A percentile compares a stretch with the other conserved stretches of the same genome.
Evolutionary conservation across 1,140 invertebrate species (phyloP).

Genomic region (Bombus waltoni): DNA sequence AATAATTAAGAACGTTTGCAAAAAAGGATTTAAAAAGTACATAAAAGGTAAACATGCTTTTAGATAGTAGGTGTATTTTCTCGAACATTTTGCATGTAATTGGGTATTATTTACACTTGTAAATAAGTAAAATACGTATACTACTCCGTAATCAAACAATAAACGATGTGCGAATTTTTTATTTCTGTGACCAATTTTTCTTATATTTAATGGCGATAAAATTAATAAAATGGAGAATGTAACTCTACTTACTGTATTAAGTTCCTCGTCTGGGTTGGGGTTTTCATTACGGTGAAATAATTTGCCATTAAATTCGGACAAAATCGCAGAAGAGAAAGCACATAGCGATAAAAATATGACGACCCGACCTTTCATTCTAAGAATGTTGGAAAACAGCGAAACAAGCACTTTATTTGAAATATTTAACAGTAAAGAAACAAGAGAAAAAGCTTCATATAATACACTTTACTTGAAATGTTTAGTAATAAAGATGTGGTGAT

Average conservation of each 20-base stretch:
- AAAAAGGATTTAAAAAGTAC: too few species aligned
- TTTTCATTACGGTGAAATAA: neutral
- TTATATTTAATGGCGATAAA: neutral
- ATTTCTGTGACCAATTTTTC: neutral
- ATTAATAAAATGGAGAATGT: neutral
- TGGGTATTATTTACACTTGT: neutral
- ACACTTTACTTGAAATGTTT: neutral
- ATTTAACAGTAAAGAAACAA: neutral
- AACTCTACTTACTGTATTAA: conserved; percentile 45
- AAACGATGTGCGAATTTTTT: neutral
- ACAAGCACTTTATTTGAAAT: neutral
- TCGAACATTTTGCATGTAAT: neutral
- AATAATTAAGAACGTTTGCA: neutral
- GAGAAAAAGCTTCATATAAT: neutral
- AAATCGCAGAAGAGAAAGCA: neutral
- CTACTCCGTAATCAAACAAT: neutral
- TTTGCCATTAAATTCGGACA: neutral
- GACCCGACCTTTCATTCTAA: conserved; percentile 15
- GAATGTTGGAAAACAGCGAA: neutral
- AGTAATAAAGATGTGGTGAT: neutral
- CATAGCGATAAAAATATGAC: neutral
- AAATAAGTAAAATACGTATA: neutral
- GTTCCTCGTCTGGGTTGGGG: neutral
- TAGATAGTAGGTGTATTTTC: neutral
- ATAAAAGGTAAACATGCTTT: neutral